Conservation (phyloP, 2,113 vertebrate species). For the Vombatus ursinus region DNA sequence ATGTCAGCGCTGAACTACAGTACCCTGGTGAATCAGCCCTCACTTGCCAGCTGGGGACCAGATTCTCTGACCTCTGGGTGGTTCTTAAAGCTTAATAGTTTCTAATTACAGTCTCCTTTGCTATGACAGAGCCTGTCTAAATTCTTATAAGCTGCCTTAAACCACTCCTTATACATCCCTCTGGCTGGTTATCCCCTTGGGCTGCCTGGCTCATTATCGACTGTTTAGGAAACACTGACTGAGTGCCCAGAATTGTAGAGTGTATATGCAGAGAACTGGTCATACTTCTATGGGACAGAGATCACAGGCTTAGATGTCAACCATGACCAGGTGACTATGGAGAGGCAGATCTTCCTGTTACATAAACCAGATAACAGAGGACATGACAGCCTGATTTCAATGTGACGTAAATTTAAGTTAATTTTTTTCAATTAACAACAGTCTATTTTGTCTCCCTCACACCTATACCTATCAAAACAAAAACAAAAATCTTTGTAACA, state of each 20-base stretch:
- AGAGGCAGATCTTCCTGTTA: slow-evolving; percentile 9
- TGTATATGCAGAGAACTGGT: background rate
- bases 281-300: background rate
- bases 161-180: slow-evolving; percentile 29
- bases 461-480: background rate
- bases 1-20: slow-evolving; percentile 56
- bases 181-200: background rate
- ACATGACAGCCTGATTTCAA: background rate
- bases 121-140: background rate
- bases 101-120: slow-evolving; percentile 66
- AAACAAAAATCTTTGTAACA: background rate
- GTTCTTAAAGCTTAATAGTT: slow-evolving; percentile 41
- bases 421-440: background rate
- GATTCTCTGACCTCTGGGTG: slow-evolving; percentile 58
- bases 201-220: slow-evolving; percentile 31
- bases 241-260: background rate
- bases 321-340: background rate
- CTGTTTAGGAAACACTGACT: slow-evolving; percentile 21
- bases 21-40: slow-evolving; percentile 25
- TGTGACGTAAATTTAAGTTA: background rate
- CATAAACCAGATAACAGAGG: background rate
- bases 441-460: background rate
- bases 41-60: background rate
- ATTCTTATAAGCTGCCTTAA: slow-evolving; percentile 49
- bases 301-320: slow-evolving; percentile 10